phyloP scores from a whole-genome alignment of 2,888 invertebrate species.

The Stenchaetothrips biformis region DNA sequence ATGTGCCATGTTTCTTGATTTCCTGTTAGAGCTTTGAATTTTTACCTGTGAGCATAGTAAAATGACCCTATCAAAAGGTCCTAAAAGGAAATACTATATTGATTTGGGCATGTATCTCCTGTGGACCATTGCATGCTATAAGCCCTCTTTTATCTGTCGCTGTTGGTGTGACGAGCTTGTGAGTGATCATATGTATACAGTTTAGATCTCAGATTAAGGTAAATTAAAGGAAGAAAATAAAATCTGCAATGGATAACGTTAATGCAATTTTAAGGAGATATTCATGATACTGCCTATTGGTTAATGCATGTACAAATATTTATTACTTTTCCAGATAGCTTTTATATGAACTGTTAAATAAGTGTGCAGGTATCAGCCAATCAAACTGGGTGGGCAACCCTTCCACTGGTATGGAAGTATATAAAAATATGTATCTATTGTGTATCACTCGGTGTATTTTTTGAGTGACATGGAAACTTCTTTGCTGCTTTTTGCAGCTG shows the following conservation, averaged over 20 bases:
- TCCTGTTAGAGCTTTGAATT: background rate
- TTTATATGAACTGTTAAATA: constrained; percentile 16
- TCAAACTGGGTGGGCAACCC: background rate
- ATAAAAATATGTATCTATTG: background rate
- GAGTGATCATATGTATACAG: constrained; percentile 16
- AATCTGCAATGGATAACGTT: background rate
- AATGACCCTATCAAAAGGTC: background rate
- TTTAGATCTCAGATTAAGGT: background rate
- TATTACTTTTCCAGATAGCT: constrained; percentile 11
- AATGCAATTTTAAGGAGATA: background rate
- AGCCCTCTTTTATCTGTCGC: too few species aligned
- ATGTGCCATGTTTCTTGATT: background rate
- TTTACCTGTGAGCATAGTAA: background rate
- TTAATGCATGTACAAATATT: constrained; percentile 10
- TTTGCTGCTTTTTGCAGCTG: too few species aligned
- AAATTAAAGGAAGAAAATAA: background rate
- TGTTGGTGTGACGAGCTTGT: background rate
- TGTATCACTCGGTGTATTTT: background rate
- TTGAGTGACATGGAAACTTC: background rate
- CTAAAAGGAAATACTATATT: background rate
- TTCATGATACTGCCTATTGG: background rate
- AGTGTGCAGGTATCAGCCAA: background rate
- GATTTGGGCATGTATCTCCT: too few species aligned
- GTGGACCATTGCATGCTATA: too few species aligned
- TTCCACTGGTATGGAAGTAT: constrained; percentile 19